Evolutionary conservation across 2,888 invertebrate species (phyloP), one percentile per base, ranked within the genome.

Genomic region (Agrypnus murinus): DNA sequence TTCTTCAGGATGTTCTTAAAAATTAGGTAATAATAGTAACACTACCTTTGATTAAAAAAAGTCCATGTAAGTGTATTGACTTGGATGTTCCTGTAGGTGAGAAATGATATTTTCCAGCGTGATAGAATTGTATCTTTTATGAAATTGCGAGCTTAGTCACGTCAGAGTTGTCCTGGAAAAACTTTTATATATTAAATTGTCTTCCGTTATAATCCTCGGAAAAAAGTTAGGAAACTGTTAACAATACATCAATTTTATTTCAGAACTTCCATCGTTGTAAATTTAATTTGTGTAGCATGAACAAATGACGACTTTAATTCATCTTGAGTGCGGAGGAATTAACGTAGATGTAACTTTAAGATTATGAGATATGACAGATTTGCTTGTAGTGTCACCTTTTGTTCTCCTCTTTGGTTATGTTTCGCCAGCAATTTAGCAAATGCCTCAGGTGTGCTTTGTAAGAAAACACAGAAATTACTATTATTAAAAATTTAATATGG

Each of bases 171-270:
- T 8, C 15, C 43, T 43, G 43, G 14, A 15, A 43, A 43, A 43
- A 43, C 43, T 43, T 43, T 43, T 43, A 43, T 43, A n/a, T n/a
- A 15, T 43, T 14, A 43, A 43, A 43, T 15, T 43, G 43, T 15
- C 15, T 43, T n/a, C n/a, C n/a, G 43, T 43, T 43, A 43, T 43
- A 15, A n/a, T 43, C 43, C 43, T n/a, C n/a, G n/a, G n/a, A 15
- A 14, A 43, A 43, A 43, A 15, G 12, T 43, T 8, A 43, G 15
- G 43, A 43, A 43, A 43, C 14, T 43, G 43, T 43, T 43, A 43
- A 43, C 43, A 43, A 43, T 43, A 43, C 43, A 43, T 43, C 43
- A 43, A 43, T 7, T 43, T 43, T 15, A 7, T 43, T 43, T 43
- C 9, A 7, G 43, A 43, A 43, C 14, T 43, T 43, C n/a, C n/a